Conservation (phyloP, 2,888 invertebrate species). For the Poecilobothrus nobilitatus region DNA sequence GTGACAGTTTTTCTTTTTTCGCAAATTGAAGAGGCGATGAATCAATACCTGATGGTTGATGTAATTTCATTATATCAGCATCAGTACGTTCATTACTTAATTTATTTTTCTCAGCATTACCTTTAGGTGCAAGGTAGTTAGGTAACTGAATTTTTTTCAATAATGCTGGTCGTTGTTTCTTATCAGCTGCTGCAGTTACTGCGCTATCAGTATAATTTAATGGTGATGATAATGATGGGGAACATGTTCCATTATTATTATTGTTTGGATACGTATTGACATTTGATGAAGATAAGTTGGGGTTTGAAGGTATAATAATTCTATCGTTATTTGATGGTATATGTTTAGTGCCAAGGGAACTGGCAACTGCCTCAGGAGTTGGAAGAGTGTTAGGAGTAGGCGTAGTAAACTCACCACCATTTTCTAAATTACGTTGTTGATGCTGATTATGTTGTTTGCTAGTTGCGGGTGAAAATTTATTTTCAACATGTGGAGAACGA, state of each 20-base stretch:
- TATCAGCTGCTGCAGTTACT: neutral
- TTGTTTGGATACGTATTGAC: conserved; percentile 13
- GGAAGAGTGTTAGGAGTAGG: neutral
- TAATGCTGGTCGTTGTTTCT: neutral
- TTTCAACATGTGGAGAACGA: neutral
- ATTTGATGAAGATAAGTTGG: conserved; percentile 20
- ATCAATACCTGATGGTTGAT: neutral
- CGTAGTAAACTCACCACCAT: neutral
- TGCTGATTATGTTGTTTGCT: neutral
- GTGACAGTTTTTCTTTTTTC: conserved; percentile 33
- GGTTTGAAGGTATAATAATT: neutral
- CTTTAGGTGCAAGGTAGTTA: conserved; percentile 7
- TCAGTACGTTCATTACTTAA: conserved; percentile 23
- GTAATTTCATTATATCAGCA: conserved; percentile 13
- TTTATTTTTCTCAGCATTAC: conserved; percentile 23
- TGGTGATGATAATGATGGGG: neutral
- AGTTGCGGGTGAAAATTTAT: no score
- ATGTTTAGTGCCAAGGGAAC: neutral
- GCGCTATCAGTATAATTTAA: neutral
- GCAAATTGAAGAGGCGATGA: conserved; percentile 21
- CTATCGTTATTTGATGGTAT: neutral
- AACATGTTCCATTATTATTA: no score
- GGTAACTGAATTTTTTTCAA: neutral
- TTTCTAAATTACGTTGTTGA: neutral
- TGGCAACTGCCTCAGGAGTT: neutral